Evolutionary conservation across 92 coral and sea anemone species (phyloP).

Genomic region (Actinernus sp.): DNA sequence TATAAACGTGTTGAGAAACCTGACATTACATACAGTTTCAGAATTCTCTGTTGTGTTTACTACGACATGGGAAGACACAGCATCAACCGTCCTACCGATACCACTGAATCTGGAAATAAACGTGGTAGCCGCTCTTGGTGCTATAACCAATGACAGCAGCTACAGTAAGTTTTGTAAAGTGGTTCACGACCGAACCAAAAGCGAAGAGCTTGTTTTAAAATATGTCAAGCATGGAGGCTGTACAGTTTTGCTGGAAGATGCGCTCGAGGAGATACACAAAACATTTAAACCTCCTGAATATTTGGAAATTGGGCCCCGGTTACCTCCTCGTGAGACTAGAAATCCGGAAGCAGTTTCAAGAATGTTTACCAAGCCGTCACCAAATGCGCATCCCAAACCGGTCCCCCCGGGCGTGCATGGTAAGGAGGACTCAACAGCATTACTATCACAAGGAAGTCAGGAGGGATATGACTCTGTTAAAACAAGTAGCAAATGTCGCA

Average conservation of each 20-base stretch:
- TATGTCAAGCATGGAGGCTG: conserved; percentile 10
- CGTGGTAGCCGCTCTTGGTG: conserved; percentile 33
- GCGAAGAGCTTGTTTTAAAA: conserved; percentile 17
- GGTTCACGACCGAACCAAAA: conserved; percentile 12
- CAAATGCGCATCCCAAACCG: too few relatives aligned
- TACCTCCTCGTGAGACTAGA: conserved; percentile 5
- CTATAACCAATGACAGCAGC: conserved; percentile 1
- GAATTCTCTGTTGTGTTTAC: conserved; percentile 8
- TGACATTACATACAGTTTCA: not conserved
- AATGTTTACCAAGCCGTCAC: too few relatives aligned
- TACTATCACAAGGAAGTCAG: not conserved
- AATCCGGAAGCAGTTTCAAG: conserved; percentile 1
- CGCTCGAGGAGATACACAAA: not conserved
- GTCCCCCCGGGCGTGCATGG: too few relatives aligned
- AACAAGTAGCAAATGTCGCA: not conserved
- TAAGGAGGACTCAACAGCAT: too few relatives aligned
- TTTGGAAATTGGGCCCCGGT: conserved; percentile 3
- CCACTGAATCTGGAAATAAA: conserved; percentile 10
- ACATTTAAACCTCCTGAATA: not conserved
- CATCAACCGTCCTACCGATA: conserved; percentile 3
- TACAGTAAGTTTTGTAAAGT: conserved; percentile 19
- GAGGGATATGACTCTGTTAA: not conserved
- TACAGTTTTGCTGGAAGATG: conserved; percentile 11
- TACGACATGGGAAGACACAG: conserved; percentile 19
- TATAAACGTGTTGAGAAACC: not conserved